A percentile compares a stretch with the other conserved stretches of the same genome.
Conservation (phyloP, 2,797 vertebrate genomes). For the Phataginus tricuspis region DNA sequence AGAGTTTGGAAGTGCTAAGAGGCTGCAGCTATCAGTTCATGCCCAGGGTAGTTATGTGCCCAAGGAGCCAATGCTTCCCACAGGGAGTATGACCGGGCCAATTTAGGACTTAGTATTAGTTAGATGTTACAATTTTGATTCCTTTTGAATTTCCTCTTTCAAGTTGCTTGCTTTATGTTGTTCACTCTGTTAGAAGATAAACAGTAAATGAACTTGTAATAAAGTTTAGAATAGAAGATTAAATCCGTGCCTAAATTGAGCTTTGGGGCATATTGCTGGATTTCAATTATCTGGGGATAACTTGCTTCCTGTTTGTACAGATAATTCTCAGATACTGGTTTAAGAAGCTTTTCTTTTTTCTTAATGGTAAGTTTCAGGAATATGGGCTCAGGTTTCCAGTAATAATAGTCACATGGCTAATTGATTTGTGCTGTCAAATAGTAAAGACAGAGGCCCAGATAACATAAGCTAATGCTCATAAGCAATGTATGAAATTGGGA, state of each 20-base stretch:
- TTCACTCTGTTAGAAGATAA: not conserved
- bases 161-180: constrained; percentile 26
- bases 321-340: not conserved
- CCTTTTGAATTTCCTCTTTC: not conserved
- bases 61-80: not conserved
- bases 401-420: not conserved
- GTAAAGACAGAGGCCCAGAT: not conserved
- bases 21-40: not conserved
- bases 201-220: not conserved
- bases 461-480: not conserved
- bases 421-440: not conserved
- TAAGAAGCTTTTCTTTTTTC: not conserved
- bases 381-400: not conserved
- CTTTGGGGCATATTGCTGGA: not conserved
- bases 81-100: not conserved
- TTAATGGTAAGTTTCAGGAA: not conserved
- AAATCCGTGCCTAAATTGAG: not conserved
- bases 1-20: not conserved
- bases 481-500: not conserved
- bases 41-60: fast-evolving
- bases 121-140: constrained; percentile 18
- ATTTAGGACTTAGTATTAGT: not conserved
- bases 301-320: constrained; percentile 24
- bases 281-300: not conserved
- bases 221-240: not conserved